Percentiles rank a stretch among this genome's conserved stretches.
These are phyloP conservation scores for Acropora tenuis DNA, from an alignment of 64 coral and sea anemone genomes.

Conservation along the genomic window DNA sequence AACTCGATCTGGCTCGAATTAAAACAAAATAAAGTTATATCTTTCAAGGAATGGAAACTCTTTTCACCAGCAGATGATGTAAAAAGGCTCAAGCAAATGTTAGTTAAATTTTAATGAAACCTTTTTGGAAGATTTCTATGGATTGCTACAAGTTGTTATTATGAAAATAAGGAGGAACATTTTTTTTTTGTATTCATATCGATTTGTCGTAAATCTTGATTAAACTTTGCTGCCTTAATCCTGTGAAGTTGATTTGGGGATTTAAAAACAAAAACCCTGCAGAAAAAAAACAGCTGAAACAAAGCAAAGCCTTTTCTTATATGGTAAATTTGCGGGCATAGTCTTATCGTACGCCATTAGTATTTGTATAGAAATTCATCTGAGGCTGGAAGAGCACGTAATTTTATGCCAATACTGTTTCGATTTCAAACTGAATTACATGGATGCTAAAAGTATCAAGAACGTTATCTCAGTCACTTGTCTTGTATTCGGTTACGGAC, in stretches of 20 bases:
- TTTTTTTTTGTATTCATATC: not conserved
- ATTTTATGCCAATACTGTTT: not conserved
- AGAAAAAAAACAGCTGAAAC: not conserved
- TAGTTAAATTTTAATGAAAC: too few species aligned
- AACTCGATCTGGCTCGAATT: conserved; percentile 10
- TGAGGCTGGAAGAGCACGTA: too few species aligned
- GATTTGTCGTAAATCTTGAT: conserved; percentile 6
- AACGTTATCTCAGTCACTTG: not conserved
- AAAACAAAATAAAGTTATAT: not conserved
- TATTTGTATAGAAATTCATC: too few species aligned
- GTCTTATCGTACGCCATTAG: too few species aligned
- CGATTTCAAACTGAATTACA: conserved; percentile 9
- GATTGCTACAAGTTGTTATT: not conserved
- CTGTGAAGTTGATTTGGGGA: conserved; percentile 7
- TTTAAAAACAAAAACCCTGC: not conserved
- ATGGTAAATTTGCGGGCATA: too few species aligned
- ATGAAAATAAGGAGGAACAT: not conserved
- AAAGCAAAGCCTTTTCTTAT: not conserved
- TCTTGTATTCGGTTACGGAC: not conserved
- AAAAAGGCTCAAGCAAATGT: not conserved
- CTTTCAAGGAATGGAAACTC: not conserved
- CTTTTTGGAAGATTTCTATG: not conserved
- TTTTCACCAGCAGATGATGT: not conserved
- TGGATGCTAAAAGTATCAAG: not conserved
- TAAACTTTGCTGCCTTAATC: conserved; percentile 32